Evolutionary conservation across 2,888 invertebrate genomes (phyloP).

Genomic region (Lutraria lutraria): DNA sequence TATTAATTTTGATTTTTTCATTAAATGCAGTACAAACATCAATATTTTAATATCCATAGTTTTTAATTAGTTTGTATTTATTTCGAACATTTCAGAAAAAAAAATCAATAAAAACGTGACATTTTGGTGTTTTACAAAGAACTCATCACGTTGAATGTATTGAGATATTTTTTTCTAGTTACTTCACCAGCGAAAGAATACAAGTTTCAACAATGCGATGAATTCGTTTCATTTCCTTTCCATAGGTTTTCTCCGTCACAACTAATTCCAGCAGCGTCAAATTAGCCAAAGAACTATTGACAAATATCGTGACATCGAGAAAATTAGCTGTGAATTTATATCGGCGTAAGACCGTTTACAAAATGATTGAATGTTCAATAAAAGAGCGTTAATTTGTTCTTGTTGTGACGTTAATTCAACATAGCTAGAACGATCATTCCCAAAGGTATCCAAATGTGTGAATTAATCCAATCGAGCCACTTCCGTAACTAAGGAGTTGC

Average conservation of each 20-base stretch:
- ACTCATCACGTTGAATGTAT: neutral
- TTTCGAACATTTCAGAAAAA: neutral
- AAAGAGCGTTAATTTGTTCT: conserved; percentile 69
- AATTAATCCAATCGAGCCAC: conserved; percentile 69
- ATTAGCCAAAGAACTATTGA: conserved; percentile 59
- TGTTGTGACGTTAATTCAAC: conserved; percentile 66
- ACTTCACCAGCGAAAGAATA: neutral
- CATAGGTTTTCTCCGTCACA: neutral
- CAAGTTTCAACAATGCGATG: neutral
- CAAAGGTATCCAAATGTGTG: conserved; percentile 65
- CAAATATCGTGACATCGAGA: conserved; percentile 54
- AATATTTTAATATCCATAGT: too few relatives aligned
- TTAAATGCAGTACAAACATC: too few relatives aligned
- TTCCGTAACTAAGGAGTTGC: conserved; percentile 64
- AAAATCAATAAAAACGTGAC: neutral
- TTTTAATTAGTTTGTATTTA: too few relatives aligned
- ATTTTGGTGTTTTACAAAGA: neutral
- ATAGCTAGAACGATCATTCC: conserved; percentile 61
- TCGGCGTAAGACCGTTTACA: conserved; percentile 60
- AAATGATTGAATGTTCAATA: conserved; percentile 72
- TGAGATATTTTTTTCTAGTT: neutral
- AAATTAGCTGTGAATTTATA: conserved; percentile 67
- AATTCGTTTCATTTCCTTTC: neutral
- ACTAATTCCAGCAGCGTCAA: conserved; percentile 31
- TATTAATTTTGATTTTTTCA: too few relatives aligned